Evolutionary conservation across 2,113 vertebrate species (phyloP).

Genomic region (Carettochelys insculpta): DNA sequence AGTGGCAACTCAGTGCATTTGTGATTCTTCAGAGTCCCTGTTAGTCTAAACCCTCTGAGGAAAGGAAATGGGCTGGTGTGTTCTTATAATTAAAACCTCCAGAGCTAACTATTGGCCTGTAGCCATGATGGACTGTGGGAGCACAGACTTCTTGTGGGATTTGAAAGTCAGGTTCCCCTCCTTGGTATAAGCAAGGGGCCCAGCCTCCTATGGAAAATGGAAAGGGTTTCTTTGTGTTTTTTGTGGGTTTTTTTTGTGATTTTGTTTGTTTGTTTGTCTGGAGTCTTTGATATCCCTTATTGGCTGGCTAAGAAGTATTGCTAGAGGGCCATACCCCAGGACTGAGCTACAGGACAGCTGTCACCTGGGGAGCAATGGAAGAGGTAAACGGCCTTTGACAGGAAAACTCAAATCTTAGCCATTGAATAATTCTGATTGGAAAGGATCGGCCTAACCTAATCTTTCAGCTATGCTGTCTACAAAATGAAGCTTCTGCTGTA

Average conservation of each 20-base stretch:
- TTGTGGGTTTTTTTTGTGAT: too few species aligned
- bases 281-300: neutral
- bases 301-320: neutral
- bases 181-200: neutral
- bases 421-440: neutral
- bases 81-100: neutral
- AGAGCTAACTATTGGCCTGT: neutral
- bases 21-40: neutral
- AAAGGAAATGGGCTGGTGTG: neutral
- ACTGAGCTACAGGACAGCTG: neutral
- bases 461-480: neutral
- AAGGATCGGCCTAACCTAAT: neutral
- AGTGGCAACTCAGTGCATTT: neutral
- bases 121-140: neutral
- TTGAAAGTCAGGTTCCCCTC: neutral
- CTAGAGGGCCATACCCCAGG: neutral
- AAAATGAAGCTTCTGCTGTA: neutral
- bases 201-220: neutral
- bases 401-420: neutral
- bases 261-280: neutral
- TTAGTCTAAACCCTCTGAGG: neutral
- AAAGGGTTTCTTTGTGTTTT: too few species aligned
- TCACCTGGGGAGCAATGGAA: neutral
- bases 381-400: neutral
- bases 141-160: neutral